A percentile compares a stretch with the other conserved stretches of the same genome.
phyloP scores from a whole-genome alignment of 2,113 vertebrate genomes.

The Poeciliopsis prolifica region DNA sequence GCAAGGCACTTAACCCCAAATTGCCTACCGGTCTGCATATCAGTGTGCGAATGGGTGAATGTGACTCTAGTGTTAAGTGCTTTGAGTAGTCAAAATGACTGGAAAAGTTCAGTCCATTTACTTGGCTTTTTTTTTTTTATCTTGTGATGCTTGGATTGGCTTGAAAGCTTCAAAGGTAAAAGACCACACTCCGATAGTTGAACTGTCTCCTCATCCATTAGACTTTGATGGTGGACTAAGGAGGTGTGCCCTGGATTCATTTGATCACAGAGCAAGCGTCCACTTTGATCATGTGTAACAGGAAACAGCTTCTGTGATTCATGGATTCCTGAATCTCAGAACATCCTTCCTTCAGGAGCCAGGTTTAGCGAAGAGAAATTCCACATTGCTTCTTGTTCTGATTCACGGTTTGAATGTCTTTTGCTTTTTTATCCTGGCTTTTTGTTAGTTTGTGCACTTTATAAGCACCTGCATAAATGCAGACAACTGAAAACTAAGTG shows the following conservation, averaged over 20 bases:
- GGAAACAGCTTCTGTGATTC: no score
- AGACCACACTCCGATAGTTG: neutral
- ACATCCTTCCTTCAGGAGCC: neutral
- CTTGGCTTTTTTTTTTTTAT: constrained; percentile 10
- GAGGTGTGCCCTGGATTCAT: neutral
- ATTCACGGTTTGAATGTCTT: neutral
- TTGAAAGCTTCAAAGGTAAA: no score
- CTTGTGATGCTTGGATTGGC: constrained; percentile 13
- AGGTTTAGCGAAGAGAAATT: neutral
- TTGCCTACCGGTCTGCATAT: no score
- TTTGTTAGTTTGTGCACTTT: neutral
- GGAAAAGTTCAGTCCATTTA: no score
- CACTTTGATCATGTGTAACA: no score
- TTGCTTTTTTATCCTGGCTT: neutral
- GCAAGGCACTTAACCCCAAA: no score
- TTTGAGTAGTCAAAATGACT: no score
- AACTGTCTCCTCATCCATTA: neutral
- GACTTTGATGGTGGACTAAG: neutral
- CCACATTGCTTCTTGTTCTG: neutral
- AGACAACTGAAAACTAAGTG: neutral
- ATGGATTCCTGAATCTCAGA: neutral
- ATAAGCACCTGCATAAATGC: neutral
- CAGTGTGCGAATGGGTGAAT: no score
- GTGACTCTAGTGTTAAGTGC: no score
- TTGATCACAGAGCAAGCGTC: neutral